A percentile compares a stretch with the other conserved stretches of the same genome.
phyloP scores from a whole-genome alignment of 2,888 invertebrate species.

The Plagodis dolabraria region DNA sequence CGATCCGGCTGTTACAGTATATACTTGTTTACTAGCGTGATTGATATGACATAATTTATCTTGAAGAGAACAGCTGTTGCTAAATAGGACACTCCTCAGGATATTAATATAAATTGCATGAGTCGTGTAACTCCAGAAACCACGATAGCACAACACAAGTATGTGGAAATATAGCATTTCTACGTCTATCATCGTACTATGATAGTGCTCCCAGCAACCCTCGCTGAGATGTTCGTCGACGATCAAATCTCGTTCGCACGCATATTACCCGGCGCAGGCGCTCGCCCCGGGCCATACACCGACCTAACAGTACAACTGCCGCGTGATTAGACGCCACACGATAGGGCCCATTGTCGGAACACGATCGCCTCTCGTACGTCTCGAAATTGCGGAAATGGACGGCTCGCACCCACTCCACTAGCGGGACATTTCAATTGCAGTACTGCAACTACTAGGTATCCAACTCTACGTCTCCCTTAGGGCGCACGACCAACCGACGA shows the following conservation, averaged over 20 bases:
- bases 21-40: no score
- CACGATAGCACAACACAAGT: not conserved
- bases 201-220: conserved; percentile 54
- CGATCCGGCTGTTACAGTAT: no score
- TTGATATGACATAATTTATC: no score
- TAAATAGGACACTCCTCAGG: no score
- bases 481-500: conserved; percentile 54
- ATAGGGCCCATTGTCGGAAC: conserved; percentile 82
- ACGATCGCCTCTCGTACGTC: conserved; percentile 80
- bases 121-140: no score
- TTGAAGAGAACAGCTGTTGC: no score
- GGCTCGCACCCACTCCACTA: conserved; percentile 75
- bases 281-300: conserved; percentile 66
- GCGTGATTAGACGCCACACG: conserved; percentile 83
- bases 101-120: no score
- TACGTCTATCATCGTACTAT: conserved; percentile 53
- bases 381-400: conserved; percentile 83
- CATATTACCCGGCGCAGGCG: conserved; percentile 68
- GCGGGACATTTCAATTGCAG: conserved; percentile 83
- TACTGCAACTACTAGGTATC: conserved; percentile 47
- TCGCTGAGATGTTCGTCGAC: conserved; percentile 50
- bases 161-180: conserved; percentile 18
- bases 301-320: conserved; percentile 77
- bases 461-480: conserved; percentile 20
- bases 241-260: conserved; percentile 82